Evolutionary conservation across 2,797 vertebrate genomes (phyloP).

Genomic region (Vireo griseus): DNA sequence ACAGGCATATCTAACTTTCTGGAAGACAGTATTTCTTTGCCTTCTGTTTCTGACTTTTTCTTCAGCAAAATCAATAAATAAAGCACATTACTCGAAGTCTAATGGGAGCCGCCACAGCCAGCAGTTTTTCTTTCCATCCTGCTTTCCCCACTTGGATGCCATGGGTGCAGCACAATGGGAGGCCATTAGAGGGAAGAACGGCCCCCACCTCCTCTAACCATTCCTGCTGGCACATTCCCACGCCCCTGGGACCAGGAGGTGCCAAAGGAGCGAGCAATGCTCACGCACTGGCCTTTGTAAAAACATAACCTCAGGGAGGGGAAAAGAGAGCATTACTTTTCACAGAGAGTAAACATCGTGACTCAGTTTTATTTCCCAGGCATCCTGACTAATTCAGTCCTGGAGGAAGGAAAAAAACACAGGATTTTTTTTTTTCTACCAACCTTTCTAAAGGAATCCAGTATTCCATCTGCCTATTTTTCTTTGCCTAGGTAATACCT

Average conservation of each 20-base stretch:
- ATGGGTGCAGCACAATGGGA: not conserved
- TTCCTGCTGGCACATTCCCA: not conserved
- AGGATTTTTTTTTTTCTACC: not conserved
- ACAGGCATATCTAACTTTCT: not conserved
- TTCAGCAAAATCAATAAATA: not conserved
- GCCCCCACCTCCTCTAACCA: not conserved
- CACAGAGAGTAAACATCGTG: not conserved
- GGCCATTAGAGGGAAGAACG: not conserved
- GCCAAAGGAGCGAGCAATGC: not conserved
- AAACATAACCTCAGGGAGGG: not conserved
- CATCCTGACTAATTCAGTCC: not conserved
- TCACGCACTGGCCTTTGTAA: not conserved
- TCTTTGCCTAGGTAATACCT: not conserved
- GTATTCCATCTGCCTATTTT: not conserved
- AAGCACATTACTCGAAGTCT: not conserved
- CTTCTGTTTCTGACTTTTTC: not conserved
- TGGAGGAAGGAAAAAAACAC: not conserved
- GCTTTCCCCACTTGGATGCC: not conserved
- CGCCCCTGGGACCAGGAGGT: not conserved
- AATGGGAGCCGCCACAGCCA: not conserved
- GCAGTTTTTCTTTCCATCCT: not conserved
- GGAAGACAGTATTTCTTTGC: not conserved
- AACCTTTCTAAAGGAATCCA: not conserved
- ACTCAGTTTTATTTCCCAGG: slow-evolving; percentile 7
- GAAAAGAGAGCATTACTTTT: not conserved